phyloP scores from a whole-genome alignment of 2,888 invertebrate species.

The Rhaphigaster nebulosa region DNA sequence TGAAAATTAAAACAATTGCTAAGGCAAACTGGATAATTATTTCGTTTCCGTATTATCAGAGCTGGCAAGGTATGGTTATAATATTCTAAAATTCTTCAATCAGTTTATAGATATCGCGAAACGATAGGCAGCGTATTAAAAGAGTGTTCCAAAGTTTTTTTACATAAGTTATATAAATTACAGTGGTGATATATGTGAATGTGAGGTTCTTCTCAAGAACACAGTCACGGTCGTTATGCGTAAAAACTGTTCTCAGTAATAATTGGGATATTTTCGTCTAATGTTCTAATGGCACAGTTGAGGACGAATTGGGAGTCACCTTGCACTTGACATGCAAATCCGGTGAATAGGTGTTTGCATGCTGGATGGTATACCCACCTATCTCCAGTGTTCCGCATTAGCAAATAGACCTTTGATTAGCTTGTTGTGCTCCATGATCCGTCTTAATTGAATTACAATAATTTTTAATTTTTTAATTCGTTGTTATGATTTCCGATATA shows the following conservation, averaged over 20 bases:
- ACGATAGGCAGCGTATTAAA: too few species aligned
- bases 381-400: neutral
- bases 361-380: neutral
- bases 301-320: neutral
- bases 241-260: neutral
- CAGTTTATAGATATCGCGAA: too few species aligned
- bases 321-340: constrained; percentile 22
- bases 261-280: neutral
- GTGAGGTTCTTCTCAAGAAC: neutral
- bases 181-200: too few species aligned
- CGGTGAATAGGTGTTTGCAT: neutral
- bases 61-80: too few species aligned
- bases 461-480: neutral
- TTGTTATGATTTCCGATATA: too few species aligned
- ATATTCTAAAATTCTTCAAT: too few species aligned
- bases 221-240: neutral
- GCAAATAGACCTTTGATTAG: constrained; percentile 24
- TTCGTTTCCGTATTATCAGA: too few species aligned
- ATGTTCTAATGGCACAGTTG: neutral
- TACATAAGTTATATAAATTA: neutral
- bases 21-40: too few species aligned
- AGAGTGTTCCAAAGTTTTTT: too few species aligned
- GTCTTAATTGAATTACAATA: constrained; percentile 9
- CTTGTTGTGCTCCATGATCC: neutral
- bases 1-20: too few species aligned